Evolutionary conservation across 2,113 vertebrate genomes (phyloP), one percentile per base, ranked within the genome.

Genomic region (Acanthisitta chloris): DNA sequence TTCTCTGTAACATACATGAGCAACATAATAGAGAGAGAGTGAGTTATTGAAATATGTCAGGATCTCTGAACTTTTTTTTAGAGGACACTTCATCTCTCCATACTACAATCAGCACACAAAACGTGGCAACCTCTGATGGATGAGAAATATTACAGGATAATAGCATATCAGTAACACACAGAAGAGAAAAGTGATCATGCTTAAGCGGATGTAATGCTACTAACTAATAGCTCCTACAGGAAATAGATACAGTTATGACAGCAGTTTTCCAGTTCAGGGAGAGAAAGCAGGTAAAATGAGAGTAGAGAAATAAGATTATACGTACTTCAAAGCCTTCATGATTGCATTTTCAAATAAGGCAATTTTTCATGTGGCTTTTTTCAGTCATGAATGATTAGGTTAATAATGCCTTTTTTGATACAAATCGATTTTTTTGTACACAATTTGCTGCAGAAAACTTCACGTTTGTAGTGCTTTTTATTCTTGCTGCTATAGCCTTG

Each of bases 171-270:
- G 92, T 94, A 96, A 94, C 95, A 96, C 48, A 84, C 40, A 94
- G 54, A 91, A 88, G 69, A 94, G 95, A 92, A 96, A 96, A 96
- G 77, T 21, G 86, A 96, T 95, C 92, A 79, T 8, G 1, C 65
- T 87, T 81, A 93, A 92, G 80, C 49, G 11, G 96, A 97, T 94
- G 69, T 90, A 96, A 95, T 94, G 94, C 71, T 94, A 90, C 94
- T 86, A 91, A 95, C 93, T 96, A 93, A 96, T 95, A 96, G 93
- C 91, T 92, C 72, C 91, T 94, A 70, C 67, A 95, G 97, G 97
- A 97, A 97, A 95, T 86, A 88, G 88, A 96, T 91, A 70, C 74
- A 97, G 91, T 91, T 90, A 91, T 72, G 82, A 88, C 85, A 87
- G 90, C 90, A 95, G 85, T 90, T 96, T 90, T 82, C 84, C 62